These are phyloP conservation scores for Tanypteryx hageni DNA, from an alignment of 2,888 invertebrate genomes.

Conservation along the genomic window DNA sequence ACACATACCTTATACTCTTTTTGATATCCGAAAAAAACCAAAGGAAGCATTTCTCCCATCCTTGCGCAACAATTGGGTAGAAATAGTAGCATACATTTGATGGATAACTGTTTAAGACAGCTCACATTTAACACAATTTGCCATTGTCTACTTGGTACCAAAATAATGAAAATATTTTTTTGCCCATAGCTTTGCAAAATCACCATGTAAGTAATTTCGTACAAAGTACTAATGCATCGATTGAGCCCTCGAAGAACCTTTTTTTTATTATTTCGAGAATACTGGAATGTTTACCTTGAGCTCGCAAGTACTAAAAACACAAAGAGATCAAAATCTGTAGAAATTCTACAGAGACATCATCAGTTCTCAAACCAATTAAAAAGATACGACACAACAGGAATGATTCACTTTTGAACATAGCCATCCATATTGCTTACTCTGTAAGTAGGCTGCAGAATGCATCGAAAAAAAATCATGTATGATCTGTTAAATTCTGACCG, in stretches of 20 bases:
- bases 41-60: constrained; percentile 17
- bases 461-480: background rate
- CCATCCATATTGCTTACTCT: background rate
- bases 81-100: too few relatives aligned
- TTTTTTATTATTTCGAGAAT: constrained; percentile 45
- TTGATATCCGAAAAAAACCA: background rate
- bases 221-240: background rate
- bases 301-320: constrained; percentile 59
- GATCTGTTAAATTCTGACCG: background rate
- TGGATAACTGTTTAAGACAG: too few relatives aligned
- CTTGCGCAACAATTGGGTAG: background rate
- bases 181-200: background rate
- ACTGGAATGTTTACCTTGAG: constrained; percentile 58
- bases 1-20: background rate
- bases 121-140: too few relatives aligned
- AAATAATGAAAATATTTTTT: constrained; percentile 30
- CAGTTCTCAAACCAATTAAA: background rate
- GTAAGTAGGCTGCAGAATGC: background rate
- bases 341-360: constrained; percentile 32
- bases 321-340: constrained; percentile 44
- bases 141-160: too few relatives aligned
- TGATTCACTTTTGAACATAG: constrained; percentile 24
- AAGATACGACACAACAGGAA: background rate
- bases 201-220: constrained; percentile 2
- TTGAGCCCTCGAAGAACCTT: background rate